Percentiles rank a stretch among this genome's conserved stretches.
Conservation (phyloP, 2,113 vertebrate genomes). For the Neotragus pygmaeus region DNA sequence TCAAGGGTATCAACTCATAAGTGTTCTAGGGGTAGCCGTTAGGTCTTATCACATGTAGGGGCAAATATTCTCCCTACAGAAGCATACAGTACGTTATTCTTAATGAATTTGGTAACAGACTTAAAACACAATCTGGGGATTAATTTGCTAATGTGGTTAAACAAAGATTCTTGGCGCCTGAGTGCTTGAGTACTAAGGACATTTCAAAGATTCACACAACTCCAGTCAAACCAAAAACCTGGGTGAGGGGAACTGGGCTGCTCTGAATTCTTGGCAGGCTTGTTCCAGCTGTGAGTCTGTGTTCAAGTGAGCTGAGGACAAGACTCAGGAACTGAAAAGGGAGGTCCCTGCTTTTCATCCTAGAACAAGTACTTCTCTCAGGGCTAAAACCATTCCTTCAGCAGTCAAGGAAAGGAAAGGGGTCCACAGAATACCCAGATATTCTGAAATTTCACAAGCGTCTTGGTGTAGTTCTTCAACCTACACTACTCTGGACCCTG, state of each 20-base stretch:
- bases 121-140: slow-evolving; percentile 32
- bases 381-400: not conserved
- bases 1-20: slow-evolving; percentile 38
- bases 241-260: not conserved
- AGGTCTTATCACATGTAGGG: slow-evolving; percentile 39
- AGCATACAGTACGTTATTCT: not conserved
- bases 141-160: slow-evolving; percentile 52
- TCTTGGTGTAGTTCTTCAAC: not conserved
- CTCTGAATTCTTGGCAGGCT: not conserved
- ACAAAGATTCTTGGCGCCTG: slow-evolving; percentile 53
- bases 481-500: not conserved
- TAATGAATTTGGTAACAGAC: slow-evolving; percentile 37
- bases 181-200: not conserved
- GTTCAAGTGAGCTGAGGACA: not conserved
- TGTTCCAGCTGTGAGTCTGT: not conserved
- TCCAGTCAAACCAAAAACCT: not conserved
- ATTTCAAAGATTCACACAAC: slow-evolving; percentile 26
- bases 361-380: not conserved
- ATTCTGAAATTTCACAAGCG: not conserved
- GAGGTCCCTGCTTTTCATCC: not conserved
- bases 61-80: slow-evolving; percentile 22
- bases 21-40: slow-evolving; percentile 42
- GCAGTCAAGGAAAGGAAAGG: not conserved
- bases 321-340: not conserved
- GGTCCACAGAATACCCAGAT: not conserved